These are phyloP conservation scores for Rhabdophis nuchalis DNA, from an alignment of 2,797 vertebrate species.

Conservation along the genomic window DNA sequence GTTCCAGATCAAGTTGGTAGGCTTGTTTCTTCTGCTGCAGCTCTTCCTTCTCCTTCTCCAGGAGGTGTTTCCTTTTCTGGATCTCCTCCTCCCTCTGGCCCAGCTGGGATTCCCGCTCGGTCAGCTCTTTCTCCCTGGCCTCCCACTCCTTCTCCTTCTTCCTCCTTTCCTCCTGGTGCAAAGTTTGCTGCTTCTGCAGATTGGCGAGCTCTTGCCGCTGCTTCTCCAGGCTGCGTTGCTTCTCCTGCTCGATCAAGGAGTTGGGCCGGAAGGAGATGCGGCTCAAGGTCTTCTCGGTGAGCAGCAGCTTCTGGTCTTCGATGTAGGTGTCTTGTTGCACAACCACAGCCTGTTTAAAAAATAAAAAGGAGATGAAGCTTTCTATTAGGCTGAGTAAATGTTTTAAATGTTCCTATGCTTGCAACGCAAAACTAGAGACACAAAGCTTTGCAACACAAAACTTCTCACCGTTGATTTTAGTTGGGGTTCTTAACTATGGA, in stretches of 20 bases:
- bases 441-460: too few relatives aligned
- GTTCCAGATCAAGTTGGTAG: slow-evolving; percentile 88
- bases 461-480: too few relatives aligned
- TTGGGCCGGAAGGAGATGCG: slow-evolving; percentile 74
- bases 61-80: slow-evolving; percentile 65
- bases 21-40: slow-evolving; percentile 78
- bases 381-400: not conserved
- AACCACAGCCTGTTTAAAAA: slow-evolving; percentile 83
- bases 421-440: not conserved
- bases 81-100: slow-evolving; percentile 76
- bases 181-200: slow-evolving; percentile 85
- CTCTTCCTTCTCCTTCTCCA: slow-evolving; percentile 77
- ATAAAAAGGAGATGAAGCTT: not conserved
- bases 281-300: slow-evolving; percentile 75
- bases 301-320: slow-evolving; percentile 88
- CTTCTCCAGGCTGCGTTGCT: slow-evolving; percentile 94
- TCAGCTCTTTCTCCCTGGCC: slow-evolving; percentile 76
- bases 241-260: slow-evolving; percentile 93
- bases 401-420: not conserved
- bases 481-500: too few relatives aligned
- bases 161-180: slow-evolving; percentile 84
- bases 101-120: slow-evolving; percentile 74
- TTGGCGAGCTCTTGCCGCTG: slow-evolving; percentile 91
- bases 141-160: slow-evolving; percentile 84
- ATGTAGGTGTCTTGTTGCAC: slow-evolving; percentile 95